These are phyloP conservation scores for Acleris holmiana DNA, from an alignment of 2,888 invertebrate species.

Conservation along the genomic window DNA sequence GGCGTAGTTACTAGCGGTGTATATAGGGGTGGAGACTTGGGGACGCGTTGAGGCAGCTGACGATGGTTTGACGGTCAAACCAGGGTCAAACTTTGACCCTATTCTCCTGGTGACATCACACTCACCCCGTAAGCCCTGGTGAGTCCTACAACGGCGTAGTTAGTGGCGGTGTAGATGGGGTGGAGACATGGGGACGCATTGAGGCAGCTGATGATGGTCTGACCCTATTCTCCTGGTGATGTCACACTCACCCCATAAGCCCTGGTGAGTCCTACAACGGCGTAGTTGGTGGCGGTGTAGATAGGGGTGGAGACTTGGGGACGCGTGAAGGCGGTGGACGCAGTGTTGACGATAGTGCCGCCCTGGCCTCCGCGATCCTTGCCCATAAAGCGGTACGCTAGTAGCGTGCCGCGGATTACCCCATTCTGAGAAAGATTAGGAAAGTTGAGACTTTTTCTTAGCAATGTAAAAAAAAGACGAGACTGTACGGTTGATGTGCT, in stretches of 20 bases:
- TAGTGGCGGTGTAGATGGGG: too few species aligned
- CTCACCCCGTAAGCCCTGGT: constrained; percentile 89
- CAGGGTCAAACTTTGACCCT: too few species aligned
- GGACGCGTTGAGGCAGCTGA: constrained; percentile 88
- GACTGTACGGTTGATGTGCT: too few species aligned
- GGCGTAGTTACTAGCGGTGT: constrained; percentile 91
- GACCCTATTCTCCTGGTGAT: too few species aligned
- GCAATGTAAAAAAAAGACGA: too few species aligned
- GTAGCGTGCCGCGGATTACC: constrained; percentile 88
- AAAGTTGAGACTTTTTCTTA: background rate
- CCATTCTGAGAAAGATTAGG: constrained; percentile 85
- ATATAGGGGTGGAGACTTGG: constrained; percentile 89
- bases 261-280: constrained; percentile 89
- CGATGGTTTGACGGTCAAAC: too few species aligned
- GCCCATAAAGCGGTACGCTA: constrained; percentile 90
- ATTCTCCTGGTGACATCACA: constrained; percentile 17
- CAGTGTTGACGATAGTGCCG: constrained; percentile 90
- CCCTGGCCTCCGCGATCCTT: constrained; percentile 90
- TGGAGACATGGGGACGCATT: too few species aligned
- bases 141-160: background rate
- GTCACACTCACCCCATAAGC: constrained; percentile 86
- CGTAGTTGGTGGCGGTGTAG: constrained; percentile 91
- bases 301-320: constrained; percentile 90
- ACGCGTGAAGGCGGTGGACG: constrained; percentile 87
- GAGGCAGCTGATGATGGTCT: too few species aligned